These are phyloP conservation scores for Phortica magna DNA, from an alignment of 2,888 invertebrate species.

Conservation along the genomic window DNA sequence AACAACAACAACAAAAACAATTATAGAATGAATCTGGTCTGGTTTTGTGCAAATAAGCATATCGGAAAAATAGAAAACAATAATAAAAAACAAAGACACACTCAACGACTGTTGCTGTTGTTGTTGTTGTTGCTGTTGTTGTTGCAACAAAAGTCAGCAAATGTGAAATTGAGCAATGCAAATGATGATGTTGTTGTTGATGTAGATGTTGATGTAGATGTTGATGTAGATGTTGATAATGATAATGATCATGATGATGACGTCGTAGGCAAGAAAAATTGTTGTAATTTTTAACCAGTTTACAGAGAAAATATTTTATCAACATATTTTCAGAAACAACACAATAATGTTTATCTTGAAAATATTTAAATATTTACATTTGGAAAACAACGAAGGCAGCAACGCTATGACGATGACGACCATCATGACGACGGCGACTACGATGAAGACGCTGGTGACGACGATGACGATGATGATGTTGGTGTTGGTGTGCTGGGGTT, in stretches of 20 bases:
- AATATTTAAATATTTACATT: constrained; percentile 78
- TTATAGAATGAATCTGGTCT: constrained; percentile 18
- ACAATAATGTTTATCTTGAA: constrained; percentile 74
- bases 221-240: no score
- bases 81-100: constrained; percentile 3
- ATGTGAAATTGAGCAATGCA: constrained; percentile 47
- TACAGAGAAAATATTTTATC: constrained; percentile 71
- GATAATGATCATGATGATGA: constrained; percentile 8
- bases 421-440: constrained; percentile 28
- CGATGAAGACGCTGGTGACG: neutral
- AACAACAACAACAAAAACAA: constrained; percentile 39
- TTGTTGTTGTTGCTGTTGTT: constrained; percentile 33
- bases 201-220: constrained; percentile 6
- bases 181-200: constrained; percentile 15
- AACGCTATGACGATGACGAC: constrained; percentile 35
- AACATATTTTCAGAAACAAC: constrained; percentile 76
- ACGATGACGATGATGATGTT: neutral
- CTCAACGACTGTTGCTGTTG: constrained; percentile 2
- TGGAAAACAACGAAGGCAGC: constrained; percentile 45
- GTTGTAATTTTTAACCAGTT: constrained; percentile 72
- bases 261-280: constrained; percentile 30
- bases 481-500: neutral
- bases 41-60: constrained; percentile 23
- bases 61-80: constrained; percentile 18
- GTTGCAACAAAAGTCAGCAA: constrained; percentile 38